Evolutionary conservation across 2,797 vertebrate species (phyloP).

Genomic region (Sebastes flavidus): DNA sequence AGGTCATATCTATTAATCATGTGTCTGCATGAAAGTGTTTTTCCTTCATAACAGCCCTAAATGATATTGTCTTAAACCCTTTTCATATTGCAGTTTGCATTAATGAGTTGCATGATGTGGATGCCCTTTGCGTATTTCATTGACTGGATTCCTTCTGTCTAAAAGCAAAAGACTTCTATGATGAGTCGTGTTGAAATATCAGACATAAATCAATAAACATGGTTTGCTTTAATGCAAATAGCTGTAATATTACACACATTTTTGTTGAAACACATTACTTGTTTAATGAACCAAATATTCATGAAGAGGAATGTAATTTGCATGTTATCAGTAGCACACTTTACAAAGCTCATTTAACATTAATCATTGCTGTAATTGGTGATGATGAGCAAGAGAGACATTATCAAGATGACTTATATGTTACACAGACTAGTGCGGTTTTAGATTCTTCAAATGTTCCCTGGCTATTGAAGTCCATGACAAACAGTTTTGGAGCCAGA

Average conservation of each 20-base stretch:
- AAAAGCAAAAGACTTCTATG: neutral
- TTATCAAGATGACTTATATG: constrained; percentile 1
- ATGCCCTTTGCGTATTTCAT: neutral
- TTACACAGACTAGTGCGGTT: neutral
- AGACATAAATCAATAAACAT: neutral
- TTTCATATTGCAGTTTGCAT: neutral
- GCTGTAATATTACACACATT: neutral
- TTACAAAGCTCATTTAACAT: constrained; percentile 14
- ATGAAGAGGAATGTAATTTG: neutral
- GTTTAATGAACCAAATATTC: constrained; percentile 12
- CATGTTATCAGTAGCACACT: neutral
- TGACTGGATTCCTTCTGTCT: neutral
- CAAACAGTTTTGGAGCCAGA: constrained; percentile 7
- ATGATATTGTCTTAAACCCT: neutral
- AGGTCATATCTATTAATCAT: constrained; percentile 17
- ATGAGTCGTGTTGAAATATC: neutral
- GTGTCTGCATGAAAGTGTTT: neutral
- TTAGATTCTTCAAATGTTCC: neutral
- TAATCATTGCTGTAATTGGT: constrained; percentile 6
- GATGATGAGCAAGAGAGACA: neutral
- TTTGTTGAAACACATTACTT: constrained; percentile 7
- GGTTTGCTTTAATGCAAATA: neutral
- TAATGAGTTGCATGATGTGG: neutral
- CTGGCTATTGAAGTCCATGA: neutral
- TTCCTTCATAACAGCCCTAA: neutral